Base-by-base conservation (phyloP, 2,888 invertebrate genomes). In the Acronicta alni region DNA sequence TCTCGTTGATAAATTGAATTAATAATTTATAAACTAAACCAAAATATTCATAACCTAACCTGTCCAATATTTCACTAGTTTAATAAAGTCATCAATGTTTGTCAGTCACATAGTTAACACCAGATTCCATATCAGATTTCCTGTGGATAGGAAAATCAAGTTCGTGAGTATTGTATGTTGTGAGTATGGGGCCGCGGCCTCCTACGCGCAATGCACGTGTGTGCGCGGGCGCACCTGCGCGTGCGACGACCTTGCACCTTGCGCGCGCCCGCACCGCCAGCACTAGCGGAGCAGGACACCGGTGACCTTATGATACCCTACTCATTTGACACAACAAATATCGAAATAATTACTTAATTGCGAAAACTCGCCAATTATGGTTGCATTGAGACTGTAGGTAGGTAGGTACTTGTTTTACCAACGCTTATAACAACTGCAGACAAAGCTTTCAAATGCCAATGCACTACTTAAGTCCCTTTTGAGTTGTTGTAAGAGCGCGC, bases 231-330 rank as follows among this genome's bases (percentile, higher is more conserved):
- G 57, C 72, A 75, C 74, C 74, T 77, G 81, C 76, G 79, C 81
- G 77, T 65, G 72, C 81, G 80, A 69, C 79, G 85, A 82, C 81
- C 84, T 81, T 77, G 79, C 83, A 81, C 81, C 80, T 80, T 79
- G 75, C 72, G 67, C 61, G 37, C 15, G 26, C 52, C 23, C 23
- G 26, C 26, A 9, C 26, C 9, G 26, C 32, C 46, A 17, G 35
- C 57, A 26, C 67, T 20, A 20, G 41, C 30, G 55, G 41, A 37
- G 15, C 17, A 17, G 17, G 17, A 10, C n/a, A 15, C 8, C 32
- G 30, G 32, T 41, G 46, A 57, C 67, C 51, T 57, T 46, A 39
- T 39, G 38, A 35, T 35, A 42, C 32, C 23, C 17, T 23, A n/a
- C 30, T 23, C n/a, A 17, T 10, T 14, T 17, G n/a, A 1, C n/a